These are phyloP conservation scores for Heliangelus exortis DNA, from an alignment of 2,797 vertebrate genomes.

Conservation along the genomic window DNA sequence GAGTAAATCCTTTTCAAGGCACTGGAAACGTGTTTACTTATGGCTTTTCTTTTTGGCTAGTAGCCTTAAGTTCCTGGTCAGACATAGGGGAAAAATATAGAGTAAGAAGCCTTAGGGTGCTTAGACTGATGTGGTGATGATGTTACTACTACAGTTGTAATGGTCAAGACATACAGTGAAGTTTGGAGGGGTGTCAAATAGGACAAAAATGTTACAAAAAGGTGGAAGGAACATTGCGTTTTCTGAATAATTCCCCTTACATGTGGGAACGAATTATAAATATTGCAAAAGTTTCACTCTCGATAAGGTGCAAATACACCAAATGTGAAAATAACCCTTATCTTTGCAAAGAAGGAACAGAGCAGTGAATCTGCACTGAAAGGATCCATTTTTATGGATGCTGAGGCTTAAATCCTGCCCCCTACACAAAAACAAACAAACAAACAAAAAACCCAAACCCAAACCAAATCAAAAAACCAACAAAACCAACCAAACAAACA, in stretches of 20 bases:
- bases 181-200: neutral
- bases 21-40: neutral
- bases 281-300: neutral
- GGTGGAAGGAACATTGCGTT: neutral
- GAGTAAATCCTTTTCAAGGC: neutral
- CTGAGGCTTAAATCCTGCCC: neutral
- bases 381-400: neutral
- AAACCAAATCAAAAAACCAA: no score
- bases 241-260: neutral
- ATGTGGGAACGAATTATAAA: neutral
- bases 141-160: neutral
- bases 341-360: neutral
- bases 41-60: neutral
- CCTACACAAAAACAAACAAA: neutral
- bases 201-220: neutral
- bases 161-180: neutral
- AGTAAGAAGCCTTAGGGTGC: neutral
- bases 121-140: neutral
- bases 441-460: no score
- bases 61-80: neutral
- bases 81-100: no score
- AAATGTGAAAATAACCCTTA: neutral
- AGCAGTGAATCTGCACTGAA: neutral
- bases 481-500: no score
- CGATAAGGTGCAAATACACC: neutral